phyloP scores from a whole-genome alignment of 2,797 vertebrate genomes.

The Myripristis jacobus region DNA sequence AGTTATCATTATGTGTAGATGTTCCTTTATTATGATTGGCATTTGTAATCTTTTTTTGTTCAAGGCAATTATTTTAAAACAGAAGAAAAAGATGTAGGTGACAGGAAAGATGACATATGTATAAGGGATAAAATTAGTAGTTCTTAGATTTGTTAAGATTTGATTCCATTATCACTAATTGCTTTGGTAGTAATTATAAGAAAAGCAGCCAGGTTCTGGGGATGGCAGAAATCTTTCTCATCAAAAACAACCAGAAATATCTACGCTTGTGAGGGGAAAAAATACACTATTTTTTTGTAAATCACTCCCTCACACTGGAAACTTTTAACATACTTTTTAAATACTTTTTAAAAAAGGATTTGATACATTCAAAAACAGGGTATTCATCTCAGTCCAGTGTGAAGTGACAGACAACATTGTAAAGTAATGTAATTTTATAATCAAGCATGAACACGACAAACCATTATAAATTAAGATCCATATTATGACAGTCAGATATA shows the following conservation, averaged over 20 bases:
- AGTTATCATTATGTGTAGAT: no score
- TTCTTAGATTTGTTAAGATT: constrained; percentile 4
- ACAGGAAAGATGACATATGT: neutral
- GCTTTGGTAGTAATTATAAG: constrained; percentile 9
- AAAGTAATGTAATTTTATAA: neutral
- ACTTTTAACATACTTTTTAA: neutral
- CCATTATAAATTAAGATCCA: neutral
- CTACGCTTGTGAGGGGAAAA: neutral
- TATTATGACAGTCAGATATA: constrained; percentile 1
- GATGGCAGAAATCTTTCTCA: neutral
- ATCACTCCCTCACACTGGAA: neutral
- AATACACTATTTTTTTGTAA: neutral
- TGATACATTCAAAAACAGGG: neutral
- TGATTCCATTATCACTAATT: constrained; percentile 13
- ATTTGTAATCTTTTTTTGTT: neutral
- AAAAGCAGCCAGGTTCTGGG: neutral
- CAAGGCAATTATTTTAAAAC: neutral
- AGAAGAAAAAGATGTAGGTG: neutral
- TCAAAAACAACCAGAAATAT: neutral
- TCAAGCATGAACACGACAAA: neutral
- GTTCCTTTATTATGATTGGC: neutral
- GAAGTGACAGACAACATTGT: neutral
- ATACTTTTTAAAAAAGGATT: constrained; percentile 1
- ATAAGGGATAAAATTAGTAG: neutral
- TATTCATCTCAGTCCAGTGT: neutral